Conservation (phyloP, 2,113 vertebrate species). For the Calypte anna region DNA sequence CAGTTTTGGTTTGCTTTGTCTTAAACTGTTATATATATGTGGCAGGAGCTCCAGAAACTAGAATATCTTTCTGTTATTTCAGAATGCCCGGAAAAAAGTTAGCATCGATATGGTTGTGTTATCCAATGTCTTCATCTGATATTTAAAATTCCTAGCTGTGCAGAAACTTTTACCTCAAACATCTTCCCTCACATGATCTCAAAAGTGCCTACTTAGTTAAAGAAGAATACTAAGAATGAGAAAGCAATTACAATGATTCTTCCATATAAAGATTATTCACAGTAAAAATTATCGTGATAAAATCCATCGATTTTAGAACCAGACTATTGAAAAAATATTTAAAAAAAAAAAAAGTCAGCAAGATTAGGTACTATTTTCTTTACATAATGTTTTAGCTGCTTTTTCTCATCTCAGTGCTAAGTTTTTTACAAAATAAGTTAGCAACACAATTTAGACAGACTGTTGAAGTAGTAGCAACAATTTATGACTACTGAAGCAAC, state of each 20-base stretch:
- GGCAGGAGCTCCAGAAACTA: neutral
- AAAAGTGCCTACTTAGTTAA: neutral
- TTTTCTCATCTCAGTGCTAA: neutral
- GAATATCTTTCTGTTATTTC: neutral
- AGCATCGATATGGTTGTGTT: neutral
- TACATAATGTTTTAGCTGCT: neutral
- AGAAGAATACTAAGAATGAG: neutral
- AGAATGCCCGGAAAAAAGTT: neutral
- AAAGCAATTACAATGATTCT: neutral
- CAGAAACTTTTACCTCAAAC: neutral
- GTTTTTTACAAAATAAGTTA: neutral
- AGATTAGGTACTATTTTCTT: neutral
- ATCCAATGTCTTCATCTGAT: neutral
- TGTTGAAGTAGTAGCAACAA: neutral
- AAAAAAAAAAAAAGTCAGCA: neutral
- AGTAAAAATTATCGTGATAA: neutral
- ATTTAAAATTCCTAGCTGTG: neutral
- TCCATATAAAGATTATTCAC: neutral
- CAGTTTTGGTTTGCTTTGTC: neutral
- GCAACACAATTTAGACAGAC: neutral
- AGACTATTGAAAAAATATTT: neutral
- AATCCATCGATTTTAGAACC: neutral
- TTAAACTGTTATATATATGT: neutral
- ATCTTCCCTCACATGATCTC: neutral
- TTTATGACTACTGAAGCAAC: neutral